Percentiles rank a stretch among this genome's conserved stretches.
Conservation (phyloP, 2,113 vertebrate species). For the Anolis carolinensis region DNA sequence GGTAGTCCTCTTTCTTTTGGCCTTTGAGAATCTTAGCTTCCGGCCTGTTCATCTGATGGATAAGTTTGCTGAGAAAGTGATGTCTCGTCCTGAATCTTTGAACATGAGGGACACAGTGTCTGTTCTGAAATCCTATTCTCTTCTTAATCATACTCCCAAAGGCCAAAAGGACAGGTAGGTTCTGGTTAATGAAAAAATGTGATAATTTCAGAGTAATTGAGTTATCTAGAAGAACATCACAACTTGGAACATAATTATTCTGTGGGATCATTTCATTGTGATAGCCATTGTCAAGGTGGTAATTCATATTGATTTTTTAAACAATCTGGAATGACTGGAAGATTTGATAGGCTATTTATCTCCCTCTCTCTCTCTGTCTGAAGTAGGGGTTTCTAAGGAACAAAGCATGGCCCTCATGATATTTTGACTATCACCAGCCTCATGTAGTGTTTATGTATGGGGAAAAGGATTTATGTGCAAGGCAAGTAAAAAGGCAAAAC, state of each 20-base stretch:
- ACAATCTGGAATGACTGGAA: no score
- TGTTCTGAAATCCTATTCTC: conserved; percentile 81
- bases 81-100: conserved; percentile 72
- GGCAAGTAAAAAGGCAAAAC: no score
- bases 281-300: not conserved
- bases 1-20: conserved; percentile 79
- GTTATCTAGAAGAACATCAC: not conserved
- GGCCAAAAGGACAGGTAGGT: conserved; percentile 78
- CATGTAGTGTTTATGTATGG: no score
- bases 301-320: no score
- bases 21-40: conserved; percentile 78
- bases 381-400: no score
- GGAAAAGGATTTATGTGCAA: no score
- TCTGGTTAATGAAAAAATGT: conserved; percentile 22
- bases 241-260: not conserved
- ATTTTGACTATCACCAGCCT: no score
- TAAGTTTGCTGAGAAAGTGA: conserved; percentile 77
- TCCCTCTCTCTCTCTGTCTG: no score
- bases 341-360: no score
- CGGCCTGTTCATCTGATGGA: conserved; percentile 80
- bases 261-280: not conserved
- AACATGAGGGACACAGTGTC: conserved; percentile 72
- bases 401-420: no score
- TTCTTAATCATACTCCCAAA: conserved; percentile 78
- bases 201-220: not conserved